Evolutionary conservation across 1,140 invertebrate genomes (phyloP), one percentile per base, ranked within the genome.

Genomic region (Sinella curviseta): DNA sequence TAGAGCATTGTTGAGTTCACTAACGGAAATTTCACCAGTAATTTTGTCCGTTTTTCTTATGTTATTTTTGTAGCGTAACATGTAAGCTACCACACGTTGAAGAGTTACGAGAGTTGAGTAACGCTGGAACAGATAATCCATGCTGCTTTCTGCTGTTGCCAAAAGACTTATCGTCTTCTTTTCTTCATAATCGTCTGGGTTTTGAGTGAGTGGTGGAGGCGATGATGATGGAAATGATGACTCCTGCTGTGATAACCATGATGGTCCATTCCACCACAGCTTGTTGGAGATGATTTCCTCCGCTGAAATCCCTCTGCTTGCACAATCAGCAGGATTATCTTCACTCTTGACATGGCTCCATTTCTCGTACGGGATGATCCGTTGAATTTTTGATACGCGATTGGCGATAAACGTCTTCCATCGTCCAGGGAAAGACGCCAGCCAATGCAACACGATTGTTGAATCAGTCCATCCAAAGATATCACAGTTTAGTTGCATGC

Each of bases 301-400:
- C 0, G 36, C 33, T 24, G 14, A 24, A 33, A 57, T 28, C 17
- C 77, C 80, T 75, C 76, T 39, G 8, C 77, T 79, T 8, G 39
- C 39, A 20, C 24, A 55, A 54, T 81, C 80, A n/a, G 80, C 80
- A 39, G 80, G 80, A 33, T 81, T 81, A 0, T 79, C 77, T 14
- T 4, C n/a, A 14, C 77, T 57, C 16, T 48, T 24, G 34, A 65
- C 78, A 35, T 79, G 77, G 16, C 70, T 31, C 80, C 80, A 81
- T 28, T 36, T 4, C 24, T 75, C 35, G 8, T 16, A 39, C 3
- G 36, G 34, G 24, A 48, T 16, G 1, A 20, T n/a, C 4, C 14
- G n/a, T 54, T 75, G 74, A 48, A 75, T 75, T 20, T 39, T 26
- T 39, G 74, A n/a, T 26, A 75, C 74, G 24, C 74, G 3, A 35